Conservation (phyloP, 53 echinoderm and acorn worm genomes). For the Temnopleurus reevesii region DNA sequence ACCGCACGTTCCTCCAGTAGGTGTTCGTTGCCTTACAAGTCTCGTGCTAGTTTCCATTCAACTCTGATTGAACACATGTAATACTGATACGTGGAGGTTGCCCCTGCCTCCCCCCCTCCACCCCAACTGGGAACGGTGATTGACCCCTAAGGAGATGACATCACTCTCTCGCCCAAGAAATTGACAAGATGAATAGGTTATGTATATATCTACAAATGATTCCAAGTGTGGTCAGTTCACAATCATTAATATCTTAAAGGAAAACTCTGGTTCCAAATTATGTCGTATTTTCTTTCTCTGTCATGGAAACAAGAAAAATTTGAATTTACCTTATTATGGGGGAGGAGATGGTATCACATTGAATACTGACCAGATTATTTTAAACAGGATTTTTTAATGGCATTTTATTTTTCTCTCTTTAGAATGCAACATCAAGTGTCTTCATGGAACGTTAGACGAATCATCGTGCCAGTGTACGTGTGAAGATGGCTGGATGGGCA, state of each 20-base stretch:
- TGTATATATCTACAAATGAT: no score
- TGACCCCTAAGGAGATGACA: neutral
- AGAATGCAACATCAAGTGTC: constrained; percentile 82
- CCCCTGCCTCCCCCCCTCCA: neutral
- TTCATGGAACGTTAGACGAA: constrained; percentile 69
- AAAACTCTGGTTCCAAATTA: no score
- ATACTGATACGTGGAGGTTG: neutral
- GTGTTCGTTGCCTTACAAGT: constrained; percentile 41
- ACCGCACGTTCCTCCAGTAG: constrained; percentile 23
- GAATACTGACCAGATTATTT: no score
- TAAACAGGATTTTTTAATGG: neutral
- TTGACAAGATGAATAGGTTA: no score
- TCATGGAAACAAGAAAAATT: no score
- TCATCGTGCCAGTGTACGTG: constrained; percentile 75
- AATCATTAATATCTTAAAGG: no score
- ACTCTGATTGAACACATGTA: neutral
- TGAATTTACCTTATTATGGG: no score
- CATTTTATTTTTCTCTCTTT: neutral
- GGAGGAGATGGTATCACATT: no score
- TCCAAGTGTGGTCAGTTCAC: no score
- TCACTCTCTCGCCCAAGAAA: no score
- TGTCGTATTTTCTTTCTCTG: no score
- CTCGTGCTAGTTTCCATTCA: neutral
- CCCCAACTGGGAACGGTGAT: no score
- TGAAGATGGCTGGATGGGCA: constrained; percentile 91